Evolutionary conservation across 2,797 vertebrate genomes (phyloP), one percentile per base, ranked within the genome.

Genomic region (Staurois parvus): DNA sequence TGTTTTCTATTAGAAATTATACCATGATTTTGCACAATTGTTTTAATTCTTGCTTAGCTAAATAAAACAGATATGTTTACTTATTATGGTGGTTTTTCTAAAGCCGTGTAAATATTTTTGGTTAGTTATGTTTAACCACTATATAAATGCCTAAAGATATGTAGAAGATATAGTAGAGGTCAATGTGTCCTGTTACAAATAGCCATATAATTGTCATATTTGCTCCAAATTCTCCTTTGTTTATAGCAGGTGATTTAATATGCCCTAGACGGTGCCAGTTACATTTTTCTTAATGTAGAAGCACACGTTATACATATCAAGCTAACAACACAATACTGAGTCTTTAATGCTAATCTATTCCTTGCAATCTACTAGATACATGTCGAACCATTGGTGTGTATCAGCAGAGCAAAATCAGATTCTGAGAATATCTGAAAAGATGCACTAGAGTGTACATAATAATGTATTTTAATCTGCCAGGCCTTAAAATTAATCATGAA

Each of bases 331-430:
- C 93, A 94, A 95, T 96, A 95, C 95, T 94, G 95, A 93, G 93
- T 95, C 94, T 95, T 97, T 96, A 96, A 96, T 97, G 96, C 96
- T 96, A 96, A 96, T 97, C 96, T 97, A 95, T 97, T 97, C 97
- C 97, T 94, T 95, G 92, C 95, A 96, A 96, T 96, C 96, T 94
- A 93, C 94, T 94, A 95, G 94, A 95, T 95, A 95, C 95, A 95
- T 95, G 95, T 95, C 94, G 94, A 95, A 92, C 94, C 94, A 94
- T 91, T 94, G 95, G 92, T 95, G 95, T 95, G 95, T 95, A 95
- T 95, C 95, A 95, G 94, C 93, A 94, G 92, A 95, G 94, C 94
- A 95, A 95, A 95, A 95, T 95, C 95, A 95, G 94, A 95, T 95
- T 95, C 95, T 93, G 94, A 95, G 94, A 95, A 95, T 95, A 95